Evolutionary conservation across 2,888 invertebrate genomes (phyloP).

Genomic region (Aromia moschata): DNA sequence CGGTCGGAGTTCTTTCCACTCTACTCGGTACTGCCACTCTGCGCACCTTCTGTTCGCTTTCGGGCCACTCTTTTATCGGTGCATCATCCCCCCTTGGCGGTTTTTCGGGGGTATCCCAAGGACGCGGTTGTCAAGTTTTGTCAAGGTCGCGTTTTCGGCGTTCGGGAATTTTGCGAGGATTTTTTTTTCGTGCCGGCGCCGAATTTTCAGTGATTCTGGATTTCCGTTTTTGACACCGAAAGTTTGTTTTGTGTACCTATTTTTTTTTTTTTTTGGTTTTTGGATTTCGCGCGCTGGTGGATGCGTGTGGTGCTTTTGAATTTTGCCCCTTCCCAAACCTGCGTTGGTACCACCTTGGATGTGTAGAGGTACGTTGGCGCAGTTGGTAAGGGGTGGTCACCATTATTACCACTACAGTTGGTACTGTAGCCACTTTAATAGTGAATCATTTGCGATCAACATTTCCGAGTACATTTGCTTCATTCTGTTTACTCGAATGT

Average conservation of each 20-base stretch:
- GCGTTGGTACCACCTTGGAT: not conserved
- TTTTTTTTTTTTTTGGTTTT: constrained; percentile 20
- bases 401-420: too few species aligned
- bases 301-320: too few species aligned
- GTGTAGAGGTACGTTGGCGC: too few species aligned
- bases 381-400: too few species aligned
- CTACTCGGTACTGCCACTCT: constrained; percentile 41
- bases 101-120: constrained; percentile 60
- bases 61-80: constrained; percentile 39
- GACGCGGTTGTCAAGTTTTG: constrained; percentile 55
- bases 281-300: not conserved
- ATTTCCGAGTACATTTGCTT: too few species aligned
- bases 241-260: constrained; percentile 20
- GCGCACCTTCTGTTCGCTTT: constrained; percentile 40
- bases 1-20: constrained; percentile 33
- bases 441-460: too few species aligned
- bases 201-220: constrained; percentile 26
- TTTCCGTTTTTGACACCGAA: constrained; percentile 25
- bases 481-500: too few species aligned
- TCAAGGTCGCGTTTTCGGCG: constrained; percentile 33
- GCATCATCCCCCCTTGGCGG: constrained; percentile 57
- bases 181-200: constrained; percentile 27
- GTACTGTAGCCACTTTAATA: too few species aligned
- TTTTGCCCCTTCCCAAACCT: constrained; percentile 3
- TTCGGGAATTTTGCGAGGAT: constrained; percentile 30